Evolutionary conservation across 2,113 vertebrate species (phyloP).

Genomic region (Thamnaconus septentrionalis): DNA sequence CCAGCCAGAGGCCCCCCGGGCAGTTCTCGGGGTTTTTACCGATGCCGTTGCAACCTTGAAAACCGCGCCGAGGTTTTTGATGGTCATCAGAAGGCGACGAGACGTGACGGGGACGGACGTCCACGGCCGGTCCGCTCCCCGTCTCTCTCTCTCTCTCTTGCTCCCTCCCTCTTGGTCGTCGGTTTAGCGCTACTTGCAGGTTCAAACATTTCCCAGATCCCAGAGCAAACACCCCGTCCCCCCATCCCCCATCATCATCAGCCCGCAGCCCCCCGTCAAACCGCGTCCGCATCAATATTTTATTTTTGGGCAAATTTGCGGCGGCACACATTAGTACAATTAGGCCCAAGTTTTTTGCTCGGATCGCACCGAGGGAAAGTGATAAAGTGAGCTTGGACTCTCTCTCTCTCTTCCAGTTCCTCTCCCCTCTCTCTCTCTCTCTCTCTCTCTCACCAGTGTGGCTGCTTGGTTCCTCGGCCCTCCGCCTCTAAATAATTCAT

Average conservation of each 20-base stretch:
- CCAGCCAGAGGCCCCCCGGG: no score
- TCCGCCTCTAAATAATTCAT: conserved; percentile 84
- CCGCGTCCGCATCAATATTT: conserved; percentile 71
- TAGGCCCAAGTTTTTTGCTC: conserved; percentile 65
- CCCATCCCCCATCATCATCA: conserved; percentile 44
- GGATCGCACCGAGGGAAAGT: conserved; percentile 60
- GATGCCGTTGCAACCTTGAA: no score
- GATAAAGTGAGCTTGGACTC: conserved; percentile 32
- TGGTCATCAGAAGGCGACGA: no score
- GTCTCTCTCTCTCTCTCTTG: conserved; percentile 1
- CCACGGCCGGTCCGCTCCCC: conserved; percentile 7
- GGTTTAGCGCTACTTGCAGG: conserved; percentile 52
- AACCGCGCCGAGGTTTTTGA: no score
- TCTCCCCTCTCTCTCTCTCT: conserved; percentile 36
- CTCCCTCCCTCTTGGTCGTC: conserved; percentile 23
- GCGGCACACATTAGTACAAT: conserved; percentile 75
- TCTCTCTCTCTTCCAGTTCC: conserved; percentile 30
- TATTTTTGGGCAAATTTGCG: conserved; percentile 71
- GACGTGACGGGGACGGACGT: background rate
- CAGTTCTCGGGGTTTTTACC: no score
- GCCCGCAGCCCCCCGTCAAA: conserved; percentile 34
- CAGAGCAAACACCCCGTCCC: conserved; percentile 62
- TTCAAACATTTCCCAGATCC: conserved; percentile 66
- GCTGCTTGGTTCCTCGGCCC: conserved; percentile 73
- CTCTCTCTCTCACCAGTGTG: conserved; percentile 57